These are phyloP conservation scores for Thaumetopoea pityocampa DNA, from an alignment of 1,140 invertebrate species.

Conservation along the genomic window DNA sequence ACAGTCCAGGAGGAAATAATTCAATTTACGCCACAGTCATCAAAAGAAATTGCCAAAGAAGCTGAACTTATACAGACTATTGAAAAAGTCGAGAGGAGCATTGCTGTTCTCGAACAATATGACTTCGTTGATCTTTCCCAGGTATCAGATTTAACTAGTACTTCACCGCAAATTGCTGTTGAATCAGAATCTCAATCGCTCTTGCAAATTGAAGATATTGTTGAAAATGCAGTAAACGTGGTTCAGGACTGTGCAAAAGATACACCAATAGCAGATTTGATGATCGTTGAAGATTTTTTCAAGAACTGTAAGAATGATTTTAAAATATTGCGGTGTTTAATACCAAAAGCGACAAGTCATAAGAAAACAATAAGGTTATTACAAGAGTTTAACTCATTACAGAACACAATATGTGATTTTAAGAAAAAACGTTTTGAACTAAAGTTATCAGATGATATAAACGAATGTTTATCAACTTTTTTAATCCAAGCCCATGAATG, in stretches of 20 bases:
- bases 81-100: constrained; percentile 40
- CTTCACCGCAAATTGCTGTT: constrained; percentile 25
- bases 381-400: constrained; percentile 42
- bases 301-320: constrained; percentile 43
- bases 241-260: constrained; percentile 30
- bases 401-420: constrained; percentile 36
- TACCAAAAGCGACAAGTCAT: constrained; percentile 37
- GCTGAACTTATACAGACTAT: constrained; percentile 38
- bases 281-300: constrained; percentile 43
- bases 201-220: constrained; percentile 32
- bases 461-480: constrained; percentile 26
- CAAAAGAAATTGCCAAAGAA: constrained; percentile 32
- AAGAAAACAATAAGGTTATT: constrained; percentile 50
- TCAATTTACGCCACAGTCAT: constrained; percentile 27
- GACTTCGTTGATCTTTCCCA: constrained; percentile 42
- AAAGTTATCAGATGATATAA: constrained; percentile 30
- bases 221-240: constrained; percentile 31
- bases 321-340: constrained; percentile 34
- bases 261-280: constrained; percentile 27
- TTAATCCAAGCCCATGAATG: constrained; percentile 31
- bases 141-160: constrained; percentile 31
- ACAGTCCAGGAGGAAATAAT: constrained; percentile 43
- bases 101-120: constrained; percentile 45
- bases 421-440: constrained; percentile 28
- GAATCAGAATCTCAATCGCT: constrained; percentile 36